Evolutionary conservation across 2,888 invertebrate species (phyloP), one percentile per base, ranked within the genome.

Genomic region (Callinectes sapidus): DNA sequence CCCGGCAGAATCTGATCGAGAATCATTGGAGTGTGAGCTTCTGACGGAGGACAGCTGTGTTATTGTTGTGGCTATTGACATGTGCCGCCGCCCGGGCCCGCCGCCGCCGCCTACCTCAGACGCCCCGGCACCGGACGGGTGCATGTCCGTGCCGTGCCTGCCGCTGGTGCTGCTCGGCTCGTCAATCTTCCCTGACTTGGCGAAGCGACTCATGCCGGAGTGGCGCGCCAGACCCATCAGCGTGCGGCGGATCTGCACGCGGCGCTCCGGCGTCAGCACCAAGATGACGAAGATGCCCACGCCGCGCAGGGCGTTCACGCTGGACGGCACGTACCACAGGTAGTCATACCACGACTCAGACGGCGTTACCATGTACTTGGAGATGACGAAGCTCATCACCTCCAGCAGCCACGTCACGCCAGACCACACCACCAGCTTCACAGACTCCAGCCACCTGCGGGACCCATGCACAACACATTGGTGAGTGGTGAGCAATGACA

Each of bases 401-500:
- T 94, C 94, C 91, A 93, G 77, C 32, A 94, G 87, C 94, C 94
- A 94, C 13, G 94, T 94, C 28, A 87, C 91, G 8, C 94, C 94
- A 0, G 94, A 94, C 94, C 94, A 94, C n/a, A 94, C 35, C 77
- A 94, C 94, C 91, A 94, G 90, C 32, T 92, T 93, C 16, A 93
- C 61, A 1, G 94, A 94, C 81, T 94, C 94, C 13, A 88, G 77
- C 94, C 93, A 92, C 28, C 94, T 94, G 93, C 16, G 85, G n/a
- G 32, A 81, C 28, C n/a, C n/a, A n/a, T n/a, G 8, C n/a, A 35
- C 28, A 35, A 10, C 48, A 48, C 48, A n/a, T n/a, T n/a, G 32
- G 23, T 61, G 71, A 6, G 48, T 48, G 8, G 48, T 48, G 48
- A 48, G 6, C 8, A 48, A 0, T 48, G 8, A 48, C 8, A 48